A percentile compares a stretch with the other conserved stretches of the same genome.
These are phyloP conservation scores for Epinotia bilunana DNA, from an alignment of 2,888 invertebrate genomes.

Conservation along the genomic window DNA sequence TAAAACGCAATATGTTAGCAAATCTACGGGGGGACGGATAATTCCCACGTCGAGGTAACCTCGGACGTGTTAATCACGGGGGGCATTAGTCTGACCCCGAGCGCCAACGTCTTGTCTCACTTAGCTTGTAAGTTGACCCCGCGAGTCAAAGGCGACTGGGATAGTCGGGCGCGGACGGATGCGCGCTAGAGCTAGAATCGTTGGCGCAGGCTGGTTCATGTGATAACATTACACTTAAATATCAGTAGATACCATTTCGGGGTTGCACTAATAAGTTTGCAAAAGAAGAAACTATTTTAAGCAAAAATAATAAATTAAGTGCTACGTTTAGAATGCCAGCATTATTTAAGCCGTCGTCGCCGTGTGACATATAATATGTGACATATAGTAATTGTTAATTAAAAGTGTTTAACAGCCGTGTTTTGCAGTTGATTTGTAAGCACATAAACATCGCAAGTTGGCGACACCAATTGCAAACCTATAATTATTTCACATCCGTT, in stretches of 20 bases:
- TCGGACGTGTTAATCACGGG: slow-evolving; percentile 45
- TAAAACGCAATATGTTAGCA: slow-evolving; percentile 42
- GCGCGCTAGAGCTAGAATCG: neutral
- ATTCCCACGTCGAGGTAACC: slow-evolving; percentile 42
- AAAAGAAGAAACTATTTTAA: too few relatives aligned
- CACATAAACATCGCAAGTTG: slow-evolving; percentile 14
- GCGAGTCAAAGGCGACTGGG: slow-evolving; percentile 25
- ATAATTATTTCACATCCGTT: slow-evolving; percentile 25
- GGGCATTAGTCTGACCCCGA: slow-evolving; percentile 34
- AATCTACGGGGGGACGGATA: slow-evolving; percentile 35
- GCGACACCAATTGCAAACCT: slow-evolving; percentile 1
- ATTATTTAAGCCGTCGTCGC: neutral
- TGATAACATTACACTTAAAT: neutral
- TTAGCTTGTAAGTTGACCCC: slow-evolving; percentile 12
- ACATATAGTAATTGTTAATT: slow-evolving; percentile 4
- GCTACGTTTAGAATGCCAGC: neutral
- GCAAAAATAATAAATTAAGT: neutral
- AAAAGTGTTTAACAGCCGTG: slow-evolving; percentile 10
- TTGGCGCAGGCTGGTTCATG: neutral
- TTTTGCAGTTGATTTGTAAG: slow-evolving; percentile 11
- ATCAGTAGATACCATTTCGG: neutral
- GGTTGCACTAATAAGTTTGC: neutral
- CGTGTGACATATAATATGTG: too few relatives aligned
- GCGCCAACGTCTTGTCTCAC: slow-evolving; percentile 31
- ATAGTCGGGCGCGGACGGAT: neutral